Evolutionary conservation across 1,140 invertebrate genomes (phyloP).

Genomic region (Ceratina australensis): DNA sequence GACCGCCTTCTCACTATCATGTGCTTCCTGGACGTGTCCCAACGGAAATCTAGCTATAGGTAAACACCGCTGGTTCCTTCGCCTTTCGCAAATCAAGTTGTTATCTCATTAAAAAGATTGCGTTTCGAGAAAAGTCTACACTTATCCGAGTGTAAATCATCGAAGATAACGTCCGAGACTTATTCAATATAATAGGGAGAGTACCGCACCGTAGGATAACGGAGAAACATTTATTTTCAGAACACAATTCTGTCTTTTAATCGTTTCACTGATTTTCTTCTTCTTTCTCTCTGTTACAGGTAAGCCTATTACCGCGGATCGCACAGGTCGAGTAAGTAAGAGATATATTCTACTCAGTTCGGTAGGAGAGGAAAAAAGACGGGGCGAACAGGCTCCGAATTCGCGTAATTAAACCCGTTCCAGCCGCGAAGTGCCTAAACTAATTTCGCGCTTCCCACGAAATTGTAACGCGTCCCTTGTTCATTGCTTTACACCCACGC

Average conservation of each 20-base stretch:
- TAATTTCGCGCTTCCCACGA: too few relatives aligned
- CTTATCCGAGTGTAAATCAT: background rate
- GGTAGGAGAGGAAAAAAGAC: too few relatives aligned
- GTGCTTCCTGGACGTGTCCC: conserved; percentile 28
- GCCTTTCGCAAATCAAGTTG: background rate
- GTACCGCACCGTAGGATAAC: too few relatives aligned
- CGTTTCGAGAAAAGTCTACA: too few relatives aligned
- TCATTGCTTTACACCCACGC: too few relatives aligned
- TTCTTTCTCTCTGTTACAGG: conserved; percentile 13
- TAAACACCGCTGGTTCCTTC: background rate
- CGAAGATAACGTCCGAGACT: background rate
- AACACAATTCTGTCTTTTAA: too few relatives aligned
- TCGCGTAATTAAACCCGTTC: too few relatives aligned
- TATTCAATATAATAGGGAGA: too few relatives aligned
- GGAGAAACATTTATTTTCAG: too few relatives aligned
- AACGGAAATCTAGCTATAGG: conserved; percentile 32
- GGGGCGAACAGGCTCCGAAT: too few relatives aligned
- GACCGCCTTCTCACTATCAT: conserved; percentile 1
- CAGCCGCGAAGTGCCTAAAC: too few relatives aligned
- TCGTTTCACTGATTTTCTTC: background rate
- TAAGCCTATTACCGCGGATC: background rate
- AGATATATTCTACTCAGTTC: background rate
- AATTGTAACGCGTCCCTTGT: too few relatives aligned
- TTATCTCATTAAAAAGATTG: background rate
- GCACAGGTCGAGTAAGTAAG: conserved; percentile 27